Percentiles rank a stretch among this genome's conserved stretches.
phyloP scores from a whole-genome alignment of 1,140 invertebrate genomes.

The Sesamia nonagrioides region DNA sequence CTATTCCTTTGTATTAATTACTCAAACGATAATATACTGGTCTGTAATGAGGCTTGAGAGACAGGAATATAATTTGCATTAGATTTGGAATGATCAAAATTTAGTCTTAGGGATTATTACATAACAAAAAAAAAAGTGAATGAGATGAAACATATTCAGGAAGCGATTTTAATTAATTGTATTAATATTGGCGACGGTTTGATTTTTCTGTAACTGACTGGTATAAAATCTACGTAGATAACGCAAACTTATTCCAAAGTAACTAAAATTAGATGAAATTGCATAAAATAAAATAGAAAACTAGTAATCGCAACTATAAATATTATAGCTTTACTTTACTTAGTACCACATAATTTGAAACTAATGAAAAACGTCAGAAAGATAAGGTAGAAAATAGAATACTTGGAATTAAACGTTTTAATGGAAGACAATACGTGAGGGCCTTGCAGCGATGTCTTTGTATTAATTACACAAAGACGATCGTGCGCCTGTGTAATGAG shows the following conservation, averaged over 20 bases:
- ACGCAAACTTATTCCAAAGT: no score
- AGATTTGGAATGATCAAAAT: no score
- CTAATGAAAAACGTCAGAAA: background rate
- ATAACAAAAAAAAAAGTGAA: no score
- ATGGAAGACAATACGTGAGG: slow-evolving; percentile 56
- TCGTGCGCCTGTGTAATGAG: slow-evolving; percentile 44
- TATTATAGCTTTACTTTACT: background rate
- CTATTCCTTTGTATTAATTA: slow-evolving; percentile 41
- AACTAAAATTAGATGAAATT: no score
- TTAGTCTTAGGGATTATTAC: no score
- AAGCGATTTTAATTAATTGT: no score
- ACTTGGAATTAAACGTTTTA: slow-evolving; percentile 31
- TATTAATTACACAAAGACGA: slow-evolving; percentile 54
- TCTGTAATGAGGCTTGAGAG: background rate
- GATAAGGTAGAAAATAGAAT: background rate
- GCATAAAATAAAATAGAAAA: no score
- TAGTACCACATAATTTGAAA: background rate
- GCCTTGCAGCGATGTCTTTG: slow-evolving; percentile 70
- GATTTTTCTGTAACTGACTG: no score
- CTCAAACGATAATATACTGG: slow-evolving; percentile 45
- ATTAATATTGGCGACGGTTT: no score
- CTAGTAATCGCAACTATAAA: no score
- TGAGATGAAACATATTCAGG: no score
- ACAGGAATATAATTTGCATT: background rate
- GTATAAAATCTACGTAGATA: no score